Base-by-base conservation (phyloP, 2,888 invertebrate genomes). In the Sepioteuthis lessoniana region DNA sequence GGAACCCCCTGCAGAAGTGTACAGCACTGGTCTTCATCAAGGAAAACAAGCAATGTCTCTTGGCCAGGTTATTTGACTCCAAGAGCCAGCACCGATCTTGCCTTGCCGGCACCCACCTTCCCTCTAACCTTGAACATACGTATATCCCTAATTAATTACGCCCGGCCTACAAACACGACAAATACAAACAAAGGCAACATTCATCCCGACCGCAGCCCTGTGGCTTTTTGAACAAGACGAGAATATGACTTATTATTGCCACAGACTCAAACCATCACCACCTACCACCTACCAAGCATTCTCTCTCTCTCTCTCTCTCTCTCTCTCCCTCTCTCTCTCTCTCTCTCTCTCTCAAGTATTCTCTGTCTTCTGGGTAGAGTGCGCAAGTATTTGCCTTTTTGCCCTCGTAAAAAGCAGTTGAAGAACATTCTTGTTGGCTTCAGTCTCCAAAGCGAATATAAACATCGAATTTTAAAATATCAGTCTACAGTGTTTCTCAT, bases 31-130 rank as follows among this genome's bases (percentile, higher is more conserved):
- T 35, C 76, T 76, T 76, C 35, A 76, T 16, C 76, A 35, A 42
- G 16, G 76, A 76, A 76, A 76, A 76, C 76, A 76, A 76, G 76
- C 76, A n/a, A 76, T 76, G 76, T 76, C 76, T 76, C n/a, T 76
- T 35, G 35, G 76, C 76, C 76, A 76, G 76, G 76, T 76, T 76
- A 76, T 76, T 76, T 76, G 76, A 76, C 76, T 76, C 76, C 76
- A 76, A 76, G 76, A 76, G 76, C 76, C 76, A n/a, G n/a, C 16
- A 76, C 76, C 76, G 76, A 76, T 76, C n/a, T 10, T 76, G n/a
- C 76, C n/a, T 42, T 10, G n/a, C n/a, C n/a, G n/a, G 76, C n/a
- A 76, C n/a, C n/a, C 76, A n/a, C 76, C 76, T n/a, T 35, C n/a
- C 76, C 76, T n/a, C 76, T n/a, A 76, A n/a, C 76, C n/a, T 76